Evolutionary conservation across 2,797 vertebrate species (phyloP), one percentile per base, ranked within the genome.

Genomic region (Lycodopsis pacificus): DNA sequence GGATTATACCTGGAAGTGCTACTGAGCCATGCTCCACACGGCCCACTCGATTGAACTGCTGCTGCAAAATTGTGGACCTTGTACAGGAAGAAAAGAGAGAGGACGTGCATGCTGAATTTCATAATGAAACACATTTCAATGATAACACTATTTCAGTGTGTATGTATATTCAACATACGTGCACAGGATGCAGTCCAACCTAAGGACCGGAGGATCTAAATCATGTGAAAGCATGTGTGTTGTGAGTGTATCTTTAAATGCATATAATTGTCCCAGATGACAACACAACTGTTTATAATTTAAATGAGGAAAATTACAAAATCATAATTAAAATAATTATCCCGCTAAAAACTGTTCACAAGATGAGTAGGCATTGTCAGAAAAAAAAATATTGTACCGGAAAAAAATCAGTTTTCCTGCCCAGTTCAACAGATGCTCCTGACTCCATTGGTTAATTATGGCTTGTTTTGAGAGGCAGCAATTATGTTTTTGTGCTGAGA

Each of bases 31-130:
- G 98, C 84, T 99, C 98, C 56, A 95, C 97, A 11, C 97, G 97
- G 2, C 98, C 98, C 0, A 97, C 96, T 0, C 97, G 95, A 89
- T 98, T 99, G 78, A 99, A 97, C 91, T 99, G 98, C 93, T 99
- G 98, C 93, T 99, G 98, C 90, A 99, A 86, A 85, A 99, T 99
- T 30, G 97, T 99, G 70, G 98, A 96, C 76, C 98, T 99, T 71
- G 1, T 4, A 22, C 22, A 9, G 73, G 0, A 51, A n/a, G 19
- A 61, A 69, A 1, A 20, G 25, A 63, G 40, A 65, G 0, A 5
- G 17, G 7, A 49, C 11, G 8, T 20, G 3, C 30, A 65, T 12
- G 9, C 9, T 36, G 4, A 59, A 25, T 61, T 65, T 66, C 12
- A 48, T 17, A 51, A 59, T 13, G 2, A 54, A 81, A 53, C 19